Conservation (phyloP, 2,888 invertebrate genomes). For the Allolobophora icterica region DNA sequence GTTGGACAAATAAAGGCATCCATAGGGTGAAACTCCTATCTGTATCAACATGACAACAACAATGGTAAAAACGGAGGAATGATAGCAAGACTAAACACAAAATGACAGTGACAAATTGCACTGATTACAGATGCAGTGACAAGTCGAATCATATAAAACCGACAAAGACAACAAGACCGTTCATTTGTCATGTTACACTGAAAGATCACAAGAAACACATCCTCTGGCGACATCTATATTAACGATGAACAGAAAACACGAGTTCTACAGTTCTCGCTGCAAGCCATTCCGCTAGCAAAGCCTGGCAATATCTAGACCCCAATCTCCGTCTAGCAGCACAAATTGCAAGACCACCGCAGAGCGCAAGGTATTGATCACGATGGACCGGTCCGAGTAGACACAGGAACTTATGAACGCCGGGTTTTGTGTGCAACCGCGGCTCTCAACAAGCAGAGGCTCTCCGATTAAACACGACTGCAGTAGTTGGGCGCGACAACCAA, state of each 20-base stretch:
- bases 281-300: neutral
- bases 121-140: neutral
- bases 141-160: neutral
- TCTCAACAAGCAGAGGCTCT: neutral
- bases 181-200: neutral
- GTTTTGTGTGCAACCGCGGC: neutral
- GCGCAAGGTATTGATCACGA: neutral
- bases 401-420: neutral
- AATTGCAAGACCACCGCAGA: neutral
- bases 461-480: neutral
- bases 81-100: neutral
- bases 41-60: neutral
- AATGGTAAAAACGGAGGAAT: neutral
- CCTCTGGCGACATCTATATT: neutral
- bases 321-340: neutral
- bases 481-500: constrained; percentile 2
- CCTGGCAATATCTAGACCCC: neutral
- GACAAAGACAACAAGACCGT: neutral
- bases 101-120: neutral
- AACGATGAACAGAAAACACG: neutral
- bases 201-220: neutral
- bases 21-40: neutral
- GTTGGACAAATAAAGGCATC: neutral
- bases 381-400: neutral
- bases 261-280: neutral